Percentiles rank a stretch among this genome's conserved stretches.
phyloP scores from a whole-genome alignment of 2,888 invertebrate species.

The Sceliomorpha sp. region DNA sequence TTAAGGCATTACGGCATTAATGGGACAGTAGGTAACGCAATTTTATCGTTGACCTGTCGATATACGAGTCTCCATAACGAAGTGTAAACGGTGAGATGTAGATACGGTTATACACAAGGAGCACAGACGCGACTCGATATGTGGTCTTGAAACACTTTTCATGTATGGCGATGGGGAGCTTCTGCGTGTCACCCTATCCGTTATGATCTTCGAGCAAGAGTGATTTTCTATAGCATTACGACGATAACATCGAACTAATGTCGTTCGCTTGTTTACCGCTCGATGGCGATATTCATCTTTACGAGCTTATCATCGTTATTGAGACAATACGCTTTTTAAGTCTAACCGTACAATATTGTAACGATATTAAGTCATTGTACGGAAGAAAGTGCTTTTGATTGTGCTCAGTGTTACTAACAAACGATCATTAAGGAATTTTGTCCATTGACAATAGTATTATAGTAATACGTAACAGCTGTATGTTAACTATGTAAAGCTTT shows the following conservation, averaged over 20 bases:
- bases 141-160: slow-evolving; percentile 51
- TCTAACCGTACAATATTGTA: slow-evolving; percentile 25
- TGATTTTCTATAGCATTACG: slow-evolving; percentile 73
- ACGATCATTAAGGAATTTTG: slow-evolving; percentile 33
- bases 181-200: slow-evolving; percentile 49
- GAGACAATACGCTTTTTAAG: slow-evolving; percentile 37
- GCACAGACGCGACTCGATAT: slow-evolving; percentile 21
- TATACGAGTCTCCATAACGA: slow-evolving; percentile 11
- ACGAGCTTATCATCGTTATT: slow-evolving; percentile 56
- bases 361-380: not conserved
- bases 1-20: slow-evolving; percentile 12
- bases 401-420: slow-evolving; percentile 11
- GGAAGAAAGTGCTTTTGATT: slow-evolving; percentile 31
- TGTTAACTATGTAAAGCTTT: no score
- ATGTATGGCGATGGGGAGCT: slow-evolving; percentile 50
- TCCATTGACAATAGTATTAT: slow-evolving; percentile 22
- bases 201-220: slow-evolving; percentile 68
- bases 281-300: slow-evolving; percentile 70
- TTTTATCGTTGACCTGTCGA: slow-evolving; percentile 25
- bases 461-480: no score
- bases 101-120: slow-evolving; percentile 21
- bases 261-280: slow-evolving; percentile 74
- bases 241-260: slow-evolving; percentile 76
- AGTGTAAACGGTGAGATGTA: slow-evolving; percentile 28
- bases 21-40: slow-evolving; percentile 11